phyloP scores from a whole-genome alignment of 2,113 vertebrate species.

The Cyanoramphus novaezelandiae region DNA sequence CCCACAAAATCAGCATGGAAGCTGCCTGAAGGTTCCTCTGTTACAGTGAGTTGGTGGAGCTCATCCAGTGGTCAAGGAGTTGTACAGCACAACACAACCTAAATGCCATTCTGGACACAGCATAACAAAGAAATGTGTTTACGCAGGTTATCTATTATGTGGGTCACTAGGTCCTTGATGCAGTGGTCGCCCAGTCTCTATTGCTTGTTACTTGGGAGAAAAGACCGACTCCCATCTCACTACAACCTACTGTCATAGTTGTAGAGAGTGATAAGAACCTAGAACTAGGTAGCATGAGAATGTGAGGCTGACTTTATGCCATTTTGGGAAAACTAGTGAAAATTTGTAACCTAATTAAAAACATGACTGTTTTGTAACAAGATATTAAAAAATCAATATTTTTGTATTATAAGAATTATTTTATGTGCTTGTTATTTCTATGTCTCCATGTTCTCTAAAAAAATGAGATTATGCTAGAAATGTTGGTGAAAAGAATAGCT shows the following conservation, averaged over 20 bases:
- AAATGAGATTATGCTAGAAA: neutral
- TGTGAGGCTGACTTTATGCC: neutral
- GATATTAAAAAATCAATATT: neutral
- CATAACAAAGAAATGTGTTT: neutral
- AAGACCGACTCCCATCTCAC: neutral
- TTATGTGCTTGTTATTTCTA: neutral
- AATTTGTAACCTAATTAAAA: neutral
- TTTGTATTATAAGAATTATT: neutral
- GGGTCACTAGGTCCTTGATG: neutral
- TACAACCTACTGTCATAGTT: neutral
- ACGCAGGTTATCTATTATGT: neutral
- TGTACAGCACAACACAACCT: neutral
- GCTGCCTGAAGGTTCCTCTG: neutral
- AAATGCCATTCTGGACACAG: neutral
- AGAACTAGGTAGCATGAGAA: neutral
- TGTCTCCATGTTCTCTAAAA: neutral
- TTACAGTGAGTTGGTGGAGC: neutral
- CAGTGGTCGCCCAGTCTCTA: neutral
- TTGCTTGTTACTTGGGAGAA: neutral
- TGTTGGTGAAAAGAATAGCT: neutral
- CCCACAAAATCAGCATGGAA: neutral
- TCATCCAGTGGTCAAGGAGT: neutral
- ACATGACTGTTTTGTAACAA: neutral
- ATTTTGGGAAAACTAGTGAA: neutral
- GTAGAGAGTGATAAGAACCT: neutral